These are phyloP conservation scores for Zoroaster sp. DNA, from an alignment of 53 echinoderm and acorn worm genomes.

Conservation along the genomic window DNA sequence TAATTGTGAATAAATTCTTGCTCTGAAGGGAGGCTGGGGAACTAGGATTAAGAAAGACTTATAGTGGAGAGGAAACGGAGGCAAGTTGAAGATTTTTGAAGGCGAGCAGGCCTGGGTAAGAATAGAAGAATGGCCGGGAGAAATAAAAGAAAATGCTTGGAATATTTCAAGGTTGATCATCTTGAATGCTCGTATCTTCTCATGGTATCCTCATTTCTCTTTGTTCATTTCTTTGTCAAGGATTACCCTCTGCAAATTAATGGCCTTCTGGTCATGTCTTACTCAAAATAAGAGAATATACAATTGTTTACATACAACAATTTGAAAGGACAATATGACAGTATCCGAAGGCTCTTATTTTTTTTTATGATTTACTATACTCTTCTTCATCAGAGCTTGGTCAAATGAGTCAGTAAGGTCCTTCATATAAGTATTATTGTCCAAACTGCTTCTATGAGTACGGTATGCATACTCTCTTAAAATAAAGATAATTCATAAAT, in stretches of 20 bases:
- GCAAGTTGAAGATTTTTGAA: neutral
- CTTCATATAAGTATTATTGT: too few relatives aligned
- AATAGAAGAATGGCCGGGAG: neutral
- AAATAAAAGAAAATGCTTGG: neutral
- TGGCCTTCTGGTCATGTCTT: neutral
- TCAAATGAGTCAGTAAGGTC: too few relatives aligned
- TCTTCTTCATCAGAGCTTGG: too few relatives aligned
- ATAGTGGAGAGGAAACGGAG: neutral
- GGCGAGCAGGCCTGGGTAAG: neutral
- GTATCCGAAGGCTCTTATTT: too few relatives aligned
- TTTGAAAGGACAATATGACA: too few relatives aligned
- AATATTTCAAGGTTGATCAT: neutral
- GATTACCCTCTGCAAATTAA: neutral
- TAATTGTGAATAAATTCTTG: constrained; percentile 19
- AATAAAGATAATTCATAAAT: too few relatives aligned
- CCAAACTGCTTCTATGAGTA: too few relatives aligned
- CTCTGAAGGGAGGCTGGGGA: neutral
- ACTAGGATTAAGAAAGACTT: neutral
- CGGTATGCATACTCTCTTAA: too few relatives aligned
- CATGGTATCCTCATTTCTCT: neutral
- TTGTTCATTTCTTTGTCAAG: neutral
- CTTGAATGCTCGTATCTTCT: neutral
- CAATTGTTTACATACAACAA: neutral
- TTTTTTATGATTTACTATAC: too few relatives aligned
- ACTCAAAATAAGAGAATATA: neutral